These are phyloP conservation scores for Hofmannophila pseudospretella DNA, from an alignment of 2,888 invertebrate genomes.

Conservation along the genomic window DNA sequence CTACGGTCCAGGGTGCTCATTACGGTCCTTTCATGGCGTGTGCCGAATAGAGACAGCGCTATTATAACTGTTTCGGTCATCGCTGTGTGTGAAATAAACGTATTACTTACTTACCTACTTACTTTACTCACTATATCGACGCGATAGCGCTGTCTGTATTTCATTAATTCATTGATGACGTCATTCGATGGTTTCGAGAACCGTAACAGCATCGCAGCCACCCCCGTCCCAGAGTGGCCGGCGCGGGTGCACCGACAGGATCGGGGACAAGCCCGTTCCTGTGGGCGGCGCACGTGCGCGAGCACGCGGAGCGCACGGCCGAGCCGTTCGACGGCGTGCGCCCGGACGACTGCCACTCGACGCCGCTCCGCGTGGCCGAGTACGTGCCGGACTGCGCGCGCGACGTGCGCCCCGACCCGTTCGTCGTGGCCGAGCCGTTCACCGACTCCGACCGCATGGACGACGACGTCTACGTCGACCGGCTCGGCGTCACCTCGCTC, in stretches of 20 bases:
- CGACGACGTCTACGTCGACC: constrained; percentile 98
- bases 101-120: too few species aligned
- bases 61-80: too few species aligned
- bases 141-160: too few species aligned
- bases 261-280: constrained; percentile 94
- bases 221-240: too few species aligned
- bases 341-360: constrained; percentile 99
- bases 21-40: too few species aligned
- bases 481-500: constrained; percentile 95
- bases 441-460: constrained; percentile 96
- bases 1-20: too few species aligned
- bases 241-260: constrained; percentile 62
- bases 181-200: too few species aligned
- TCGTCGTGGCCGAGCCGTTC: constrained; percentile 98
- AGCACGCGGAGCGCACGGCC: constrained; percentile 95
- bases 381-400: constrained; percentile 95
- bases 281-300: constrained; percentile 96
- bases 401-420: constrained; percentile 92
- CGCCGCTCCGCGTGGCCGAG: constrained; percentile 91
- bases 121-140: too few species aligned
- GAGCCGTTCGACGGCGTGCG: constrained; percentile 96
- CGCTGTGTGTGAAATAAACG: too few species aligned
- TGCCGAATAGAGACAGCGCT: too few species aligned
- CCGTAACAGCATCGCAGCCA: too few species aligned
- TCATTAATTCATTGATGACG: too few species aligned